Base-by-base conservation (phyloP, 2,113 vertebrate species). In the Syrmaticus mikado region DNA sequence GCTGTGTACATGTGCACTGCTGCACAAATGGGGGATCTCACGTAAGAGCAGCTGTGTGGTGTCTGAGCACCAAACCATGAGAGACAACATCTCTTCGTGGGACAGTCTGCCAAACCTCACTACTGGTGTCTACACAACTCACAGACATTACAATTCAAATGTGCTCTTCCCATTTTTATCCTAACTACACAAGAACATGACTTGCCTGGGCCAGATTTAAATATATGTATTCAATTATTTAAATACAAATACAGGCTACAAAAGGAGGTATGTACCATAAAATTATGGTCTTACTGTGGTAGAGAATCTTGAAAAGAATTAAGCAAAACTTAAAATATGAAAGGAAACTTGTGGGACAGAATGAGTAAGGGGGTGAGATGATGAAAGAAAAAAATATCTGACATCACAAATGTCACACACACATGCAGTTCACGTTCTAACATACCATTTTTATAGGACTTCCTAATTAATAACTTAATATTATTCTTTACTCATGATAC, bases 401-500 rank as follows among this genome's bases (percentile, higher is more conserved):
- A 87, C 50, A 91, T 24, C 1, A 2, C 9, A 30, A 96, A 80
- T 22, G 16, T 18, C 64, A 68, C 57, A 82, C 27, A 60, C 17
- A 85, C 28, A 83, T 60, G 78, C n/a, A 78, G 18, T 80, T 5
- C 68, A 34, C n/a, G 48, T 43, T 76, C 74, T n/a, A 81, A 81
- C 55, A 55, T 5, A 43, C 3, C 13, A 55, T 93, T 94, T 92
- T 87, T 80, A 79, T 91, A 93, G 85, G 73, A 77, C 43, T 78
- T 65, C 46, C 48, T 71, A 83, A 92, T 74, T 94, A 89, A 85
- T 85, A 89, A 62, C 60, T 85, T 96, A 93, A 92, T 91, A 92
- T 82, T 85, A 92, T 87, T 91, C 92, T 78, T 72, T 85, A 43
- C 65, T 83, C 68, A 75, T 40, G 28, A 81, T 84, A 93, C 68